phyloP scores from a whole-genome alignment of 2,797 vertebrate genomes.

The Betta splendens region DNA sequence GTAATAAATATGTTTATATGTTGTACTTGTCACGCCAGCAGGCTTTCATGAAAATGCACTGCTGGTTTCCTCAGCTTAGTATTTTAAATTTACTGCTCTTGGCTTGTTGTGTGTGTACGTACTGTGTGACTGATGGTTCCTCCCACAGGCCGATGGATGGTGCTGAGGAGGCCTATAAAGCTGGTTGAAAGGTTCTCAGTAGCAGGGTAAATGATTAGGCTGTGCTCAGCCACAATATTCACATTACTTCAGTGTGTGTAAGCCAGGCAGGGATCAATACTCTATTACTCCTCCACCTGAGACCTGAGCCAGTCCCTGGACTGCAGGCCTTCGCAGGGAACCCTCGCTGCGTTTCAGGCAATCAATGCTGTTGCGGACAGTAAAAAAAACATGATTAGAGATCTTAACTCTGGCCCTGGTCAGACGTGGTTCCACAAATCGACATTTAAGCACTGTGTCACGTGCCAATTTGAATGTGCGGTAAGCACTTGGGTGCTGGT shows the following conservation, averaged over 20 bases:
- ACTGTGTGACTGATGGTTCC: conserved; percentile 10
- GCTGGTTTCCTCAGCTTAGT: neutral
- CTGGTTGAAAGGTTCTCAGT: conserved; percentile 53
- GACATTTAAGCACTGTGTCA: conserved; percentile 11
- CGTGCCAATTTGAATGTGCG: neutral
- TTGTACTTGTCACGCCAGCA: neutral
- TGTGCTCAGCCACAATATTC: conserved; percentile 63
- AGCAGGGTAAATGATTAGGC: conserved; percentile 58
- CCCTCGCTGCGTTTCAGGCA: conserved; percentile 35
- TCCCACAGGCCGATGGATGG: conserved; percentile 42
- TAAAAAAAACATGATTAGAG: conserved; percentile 38
- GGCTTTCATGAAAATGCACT: neutral
- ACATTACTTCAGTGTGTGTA: conserved; percentile 68
- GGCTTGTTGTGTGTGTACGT: neutral
- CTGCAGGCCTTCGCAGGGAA: conserved; percentile 44
- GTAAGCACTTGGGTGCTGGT: conserved; percentile 7
- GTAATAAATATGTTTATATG: no score
- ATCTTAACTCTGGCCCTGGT: conserved; percentile 49
- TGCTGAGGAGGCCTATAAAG: conserved; percentile 23
- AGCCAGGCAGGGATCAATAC: conserved; percentile 59
- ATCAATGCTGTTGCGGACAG: conserved; percentile 53
- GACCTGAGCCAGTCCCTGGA: conserved; percentile 46
- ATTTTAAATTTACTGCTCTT: neutral
- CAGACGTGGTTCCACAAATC: conserved; percentile 10
- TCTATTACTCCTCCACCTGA: conserved; percentile 68